A percentile compares a stretch with the other conserved stretches of the same genome.
These are phyloP conservation scores for Drosophila nasuta DNA, from an alignment of 1,140 invertebrate species.

Conservation along the genomic window DNA sequence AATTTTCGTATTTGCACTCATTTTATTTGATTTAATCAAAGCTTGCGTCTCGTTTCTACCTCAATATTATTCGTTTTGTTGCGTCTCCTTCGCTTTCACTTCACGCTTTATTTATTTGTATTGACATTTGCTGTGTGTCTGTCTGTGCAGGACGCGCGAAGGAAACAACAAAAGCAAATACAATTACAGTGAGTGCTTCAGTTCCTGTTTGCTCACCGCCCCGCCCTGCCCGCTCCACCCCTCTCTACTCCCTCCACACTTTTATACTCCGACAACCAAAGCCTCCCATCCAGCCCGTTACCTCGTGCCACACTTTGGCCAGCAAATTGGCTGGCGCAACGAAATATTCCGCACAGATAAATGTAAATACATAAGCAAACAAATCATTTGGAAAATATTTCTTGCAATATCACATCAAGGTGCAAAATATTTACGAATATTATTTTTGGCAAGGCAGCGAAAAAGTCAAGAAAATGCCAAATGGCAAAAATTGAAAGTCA, in stretches of 20 bases:
- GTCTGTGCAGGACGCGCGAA: conserved; percentile 56
- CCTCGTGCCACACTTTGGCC: conserved; percentile 11
- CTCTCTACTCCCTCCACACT: too few species aligned
- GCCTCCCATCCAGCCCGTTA: neutral
- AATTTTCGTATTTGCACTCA: conserved; percentile 68
- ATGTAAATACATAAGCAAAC: conserved; percentile 78
- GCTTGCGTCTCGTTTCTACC: conserved; percentile 45
- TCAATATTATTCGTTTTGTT: conserved; percentile 30
- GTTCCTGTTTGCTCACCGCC: conserved; percentile 21
- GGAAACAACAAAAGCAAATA: conserved; percentile 76
- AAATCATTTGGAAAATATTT: conserved; percentile 81
- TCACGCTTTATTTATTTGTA: conserved; percentile 75
- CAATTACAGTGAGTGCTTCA: conserved; percentile 79
- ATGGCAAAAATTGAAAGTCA: conserved; percentile 61
- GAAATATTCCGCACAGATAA: conserved; percentile 64
- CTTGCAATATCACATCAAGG: conserved; percentile 78
- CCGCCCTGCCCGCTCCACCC: neutral
- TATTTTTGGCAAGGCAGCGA: conserved; percentile 61
- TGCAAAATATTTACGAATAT: conserved; percentile 80
- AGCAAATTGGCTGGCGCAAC: conserved; percentile 52
- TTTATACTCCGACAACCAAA: too few species aligned
- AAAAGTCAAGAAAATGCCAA: conserved; percentile 19
- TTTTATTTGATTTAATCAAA: conserved; percentile 79
- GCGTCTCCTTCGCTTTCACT: conserved; percentile 40
- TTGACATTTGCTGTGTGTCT: conserved; percentile 68